These are phyloP conservation scores for Bufo gargarizans DNA, from an alignment of 2,113 vertebrate genomes.

Conservation along the genomic window DNA sequence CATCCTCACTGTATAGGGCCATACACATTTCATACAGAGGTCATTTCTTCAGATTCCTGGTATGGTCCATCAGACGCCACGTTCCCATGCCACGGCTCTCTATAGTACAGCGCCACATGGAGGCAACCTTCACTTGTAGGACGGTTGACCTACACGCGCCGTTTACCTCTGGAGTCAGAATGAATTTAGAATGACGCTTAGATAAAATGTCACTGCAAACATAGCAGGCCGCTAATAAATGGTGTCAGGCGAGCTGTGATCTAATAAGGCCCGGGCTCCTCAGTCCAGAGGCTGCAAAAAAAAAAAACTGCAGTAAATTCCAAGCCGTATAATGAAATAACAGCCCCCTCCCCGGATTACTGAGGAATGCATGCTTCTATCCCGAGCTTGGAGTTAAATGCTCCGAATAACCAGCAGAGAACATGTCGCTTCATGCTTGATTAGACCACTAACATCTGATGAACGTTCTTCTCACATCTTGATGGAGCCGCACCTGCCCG, in stretches of 20 bases:
- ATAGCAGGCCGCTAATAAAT: too few relatives aligned
- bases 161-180: too few relatives aligned
- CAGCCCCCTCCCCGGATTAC: slow-evolving; percentile 34
- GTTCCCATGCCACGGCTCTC: too few relatives aligned
- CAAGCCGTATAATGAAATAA: slow-evolving; percentile 18
- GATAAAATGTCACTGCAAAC: too few relatives aligned
- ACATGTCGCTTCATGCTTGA: slow-evolving; percentile 31
- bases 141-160: too few relatives aligned
- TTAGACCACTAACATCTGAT: slow-evolving; percentile 40
- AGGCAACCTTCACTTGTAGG: too few relatives aligned
- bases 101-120: too few relatives aligned
- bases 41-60: too few relatives aligned
- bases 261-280: not conserved
- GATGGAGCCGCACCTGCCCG: slow-evolving; percentile 32
- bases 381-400: not conserved
- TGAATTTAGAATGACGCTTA: too few relatives aligned
- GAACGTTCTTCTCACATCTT: slow-evolving; percentile 6
- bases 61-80: too few relatives aligned
- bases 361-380: slow-evolving; percentile 29
- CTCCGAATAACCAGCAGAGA: not conserved
- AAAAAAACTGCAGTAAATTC: slow-evolving; percentile 13
- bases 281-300: not conserved
- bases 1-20: too few relatives aligned
- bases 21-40: too few relatives aligned
- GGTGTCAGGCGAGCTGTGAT: not conserved